These are phyloP conservation scores for Beaufortia kweichowensis DNA, from an alignment of 2,113 vertebrate genomes.

Conservation along the genomic window DNA sequence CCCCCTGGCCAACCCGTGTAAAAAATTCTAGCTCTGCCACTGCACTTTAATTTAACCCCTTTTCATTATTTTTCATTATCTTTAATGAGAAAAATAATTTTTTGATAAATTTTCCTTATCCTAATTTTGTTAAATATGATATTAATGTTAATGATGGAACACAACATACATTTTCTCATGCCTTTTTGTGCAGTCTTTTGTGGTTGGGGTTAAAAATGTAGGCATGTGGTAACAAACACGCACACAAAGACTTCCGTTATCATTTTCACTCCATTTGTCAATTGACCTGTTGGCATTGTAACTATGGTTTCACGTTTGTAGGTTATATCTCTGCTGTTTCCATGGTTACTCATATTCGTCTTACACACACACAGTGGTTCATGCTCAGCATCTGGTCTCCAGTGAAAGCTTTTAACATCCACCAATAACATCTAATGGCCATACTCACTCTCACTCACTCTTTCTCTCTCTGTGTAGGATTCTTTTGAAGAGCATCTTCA, in stretches of 20 bases:
- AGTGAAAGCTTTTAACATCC: constrained; percentile 34
- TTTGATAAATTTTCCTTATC: no score
- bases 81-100: no score
- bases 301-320: constrained; percentile 38
- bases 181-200: neutral
- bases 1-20: no score
- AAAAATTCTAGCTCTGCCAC: no score
- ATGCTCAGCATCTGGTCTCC: constrained; percentile 20
- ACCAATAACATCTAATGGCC: constrained; percentile 10
- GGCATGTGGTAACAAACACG: neutral
- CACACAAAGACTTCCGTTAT: constrained; percentile 3
- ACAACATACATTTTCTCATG: no score
- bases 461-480: constrained; percentile 8
- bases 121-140: no score
- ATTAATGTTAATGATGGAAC: no score
- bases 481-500: neutral
- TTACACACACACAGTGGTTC: constrained; percentile 12
- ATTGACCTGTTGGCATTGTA: constrained; percentile 41
- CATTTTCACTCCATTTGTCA: constrained; percentile 25
- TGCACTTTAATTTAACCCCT: no score
- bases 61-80: no score
- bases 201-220: neutral
- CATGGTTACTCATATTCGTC: constrained; percentile 19
- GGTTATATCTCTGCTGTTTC: constrained; percentile 35
- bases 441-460: neutral